Base-by-base conservation (phyloP, 1,140 invertebrate genomes). In the Ephestia elutella region DNA sequence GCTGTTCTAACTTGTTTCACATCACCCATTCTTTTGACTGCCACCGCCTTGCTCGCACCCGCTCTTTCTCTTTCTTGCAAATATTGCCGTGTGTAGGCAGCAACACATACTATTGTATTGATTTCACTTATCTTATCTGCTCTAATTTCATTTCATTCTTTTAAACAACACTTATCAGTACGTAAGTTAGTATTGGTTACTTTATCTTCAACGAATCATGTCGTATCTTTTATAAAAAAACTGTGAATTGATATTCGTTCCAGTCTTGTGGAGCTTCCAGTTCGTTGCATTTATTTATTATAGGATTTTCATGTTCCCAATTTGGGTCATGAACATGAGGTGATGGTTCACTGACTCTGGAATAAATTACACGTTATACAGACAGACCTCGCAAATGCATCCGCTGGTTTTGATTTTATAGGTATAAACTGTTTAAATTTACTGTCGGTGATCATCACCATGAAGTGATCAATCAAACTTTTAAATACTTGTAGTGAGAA, bases 51-150 rank as follows among this genome's bases (percentile, higher is more conserved):
- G 57, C 66, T 70, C 59, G 18, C 63, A 62, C 55, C 68, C 59
- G 28, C 50, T 63, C 62, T 54, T 50, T 73, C 66, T 72, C 69
- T 68, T 65, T 75, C 68, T 60, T 59, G 56, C 65, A 17, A 71
- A 61, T 59, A 62, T 60, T 49, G 56, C 56, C 57, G 35, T 49
- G 56, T 56, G 54, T 60, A 65, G 21, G 54, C 53, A 48, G 17
- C 48, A 9, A 53, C 49, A 32, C 51, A 62, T 59, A 62, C 62
- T 68, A 60, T 71, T 51, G 62, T 68, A 71, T 73, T 71, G 65
- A 73, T 69, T 71, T 62, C 56, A 68, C 51, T 66, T 61, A 49
- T 56, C 54, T 62, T 62, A 62, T 70, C 55, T 19, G 51, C 20
- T 62, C 54, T 53, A 25, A 21, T 21, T 21, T 19, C 8, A 50